Percentiles rank a stretch among this genome's conserved stretches.
Evolutionary conservation across 2,113 vertebrate genomes (phyloP).

Genomic region (Girardinichthys multiradiatus): DNA sequence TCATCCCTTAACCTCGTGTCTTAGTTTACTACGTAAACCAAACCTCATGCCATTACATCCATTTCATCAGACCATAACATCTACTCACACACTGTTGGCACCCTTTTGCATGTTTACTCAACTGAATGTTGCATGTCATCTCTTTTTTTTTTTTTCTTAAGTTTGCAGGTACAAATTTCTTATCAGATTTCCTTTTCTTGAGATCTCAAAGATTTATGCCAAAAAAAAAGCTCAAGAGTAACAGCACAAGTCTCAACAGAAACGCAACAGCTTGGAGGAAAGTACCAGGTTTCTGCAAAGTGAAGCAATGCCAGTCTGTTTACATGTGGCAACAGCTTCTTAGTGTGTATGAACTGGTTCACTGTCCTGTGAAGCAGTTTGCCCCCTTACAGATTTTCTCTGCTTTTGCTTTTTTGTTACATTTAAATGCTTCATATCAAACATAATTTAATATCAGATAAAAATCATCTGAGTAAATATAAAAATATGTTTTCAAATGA

Average conservation of each 20-base stretch:
- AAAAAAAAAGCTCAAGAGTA: neutral
- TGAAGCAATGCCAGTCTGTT: constrained; percentile 20
- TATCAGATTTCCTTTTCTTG: constrained; percentile 2
- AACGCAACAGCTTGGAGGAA: constrained; percentile 18
- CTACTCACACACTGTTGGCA: constrained; percentile 1
- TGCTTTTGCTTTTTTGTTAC: neutral
- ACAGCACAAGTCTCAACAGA: constrained; percentile 11
- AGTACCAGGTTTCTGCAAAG: constrained; percentile 28
- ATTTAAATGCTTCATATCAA: too few species aligned
- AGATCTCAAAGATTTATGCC: neutral
- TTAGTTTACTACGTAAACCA: neutral
- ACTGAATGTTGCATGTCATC: neutral
- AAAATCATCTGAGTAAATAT: too few species aligned
- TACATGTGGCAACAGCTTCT: neutral
- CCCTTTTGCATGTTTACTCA: constrained; percentile 7
- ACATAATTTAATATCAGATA: too few species aligned
- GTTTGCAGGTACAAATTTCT: constrained; percentile 12
- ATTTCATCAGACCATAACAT: neutral
- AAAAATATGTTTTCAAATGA: too few species aligned
- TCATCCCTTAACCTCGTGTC: neutral
- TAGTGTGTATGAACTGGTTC: neutral
- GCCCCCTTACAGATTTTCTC: neutral
- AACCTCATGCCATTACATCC: neutral
- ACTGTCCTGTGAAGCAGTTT: neutral
- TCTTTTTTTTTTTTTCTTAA: too few species aligned